These are phyloP conservation scores for Chaetodon auriga DNA, from an alignment of 2,113 vertebrate species.

Conservation along the genomic window DNA sequence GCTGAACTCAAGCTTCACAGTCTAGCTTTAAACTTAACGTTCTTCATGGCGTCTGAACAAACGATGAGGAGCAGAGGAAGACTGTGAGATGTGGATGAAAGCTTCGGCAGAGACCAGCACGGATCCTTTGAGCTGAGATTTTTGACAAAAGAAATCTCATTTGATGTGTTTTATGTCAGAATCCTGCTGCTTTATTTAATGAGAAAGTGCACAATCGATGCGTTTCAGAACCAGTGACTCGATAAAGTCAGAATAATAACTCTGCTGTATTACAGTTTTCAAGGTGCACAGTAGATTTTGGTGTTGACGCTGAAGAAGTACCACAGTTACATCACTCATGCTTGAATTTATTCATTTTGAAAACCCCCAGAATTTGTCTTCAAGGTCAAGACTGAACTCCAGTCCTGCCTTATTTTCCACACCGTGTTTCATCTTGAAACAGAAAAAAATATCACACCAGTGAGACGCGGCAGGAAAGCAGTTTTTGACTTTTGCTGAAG, in stretches of 20 bases:
- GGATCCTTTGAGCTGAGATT: neutral
- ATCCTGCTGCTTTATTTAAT: neutral
- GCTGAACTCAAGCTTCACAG: too few relatives aligned
- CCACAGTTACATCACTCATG: neutral
- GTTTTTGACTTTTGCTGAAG: neutral
- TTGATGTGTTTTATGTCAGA: neutral
- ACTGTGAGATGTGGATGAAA: neutral
- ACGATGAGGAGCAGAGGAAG: neutral
- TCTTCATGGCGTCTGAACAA: neutral
- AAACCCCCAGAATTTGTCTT: slow-evolving; percentile 6
- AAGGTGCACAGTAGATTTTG: neutral
- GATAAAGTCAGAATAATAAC: neutral
- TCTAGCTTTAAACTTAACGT: neutral
- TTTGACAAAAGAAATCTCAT: too few relatives aligned
- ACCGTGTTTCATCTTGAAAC: slow-evolving; percentile 9
- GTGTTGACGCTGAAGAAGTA: neutral
- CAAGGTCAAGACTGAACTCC: slow-evolving; percentile 30
- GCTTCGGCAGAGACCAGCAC: neutral
- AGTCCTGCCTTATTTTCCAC: slow-evolving; percentile 5
- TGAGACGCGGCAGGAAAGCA: neutral
- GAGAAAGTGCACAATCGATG: neutral
- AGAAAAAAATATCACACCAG: neutral
- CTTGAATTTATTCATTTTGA: slow-evolving; percentile 18
- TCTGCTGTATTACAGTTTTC: neutral
- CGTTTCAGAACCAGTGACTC: neutral